Evolutionary conservation across 2,888 invertebrate species (phyloP).

Genomic region (Watsonalla cultraria): DNA sequence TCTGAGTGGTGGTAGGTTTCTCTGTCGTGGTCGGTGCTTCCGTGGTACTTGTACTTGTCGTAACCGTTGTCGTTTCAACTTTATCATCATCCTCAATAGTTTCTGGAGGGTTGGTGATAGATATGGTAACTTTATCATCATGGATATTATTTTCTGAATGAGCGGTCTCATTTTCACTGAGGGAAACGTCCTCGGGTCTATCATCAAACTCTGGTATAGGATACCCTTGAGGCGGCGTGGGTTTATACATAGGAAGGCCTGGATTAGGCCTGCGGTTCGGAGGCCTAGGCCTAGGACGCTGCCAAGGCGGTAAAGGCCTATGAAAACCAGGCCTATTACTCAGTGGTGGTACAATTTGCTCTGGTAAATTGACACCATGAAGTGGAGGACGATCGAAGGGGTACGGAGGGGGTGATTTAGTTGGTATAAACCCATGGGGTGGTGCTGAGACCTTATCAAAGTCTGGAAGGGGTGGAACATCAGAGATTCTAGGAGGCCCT

Average conservation of each 20-base stretch:
- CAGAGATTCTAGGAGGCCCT: slow-evolving; percentile 91
- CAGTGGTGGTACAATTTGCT: slow-evolving; percentile 84
- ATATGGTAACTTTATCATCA: slow-evolving; percentile 40
- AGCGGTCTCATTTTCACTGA: slow-evolving; percentile 58
- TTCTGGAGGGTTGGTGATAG: slow-evolving; percentile 30
- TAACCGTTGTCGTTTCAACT: slow-evolving; percentile 36
- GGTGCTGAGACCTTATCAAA: slow-evolving; percentile 77
- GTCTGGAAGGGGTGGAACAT: slow-evolving; percentile 84
- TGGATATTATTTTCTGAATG: slow-evolving; percentile 59
- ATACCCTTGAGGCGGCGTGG: slow-evolving; percentile 72
- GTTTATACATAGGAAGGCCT: slow-evolving; percentile 80
- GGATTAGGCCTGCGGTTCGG: slow-evolving; percentile 75
- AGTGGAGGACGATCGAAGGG: slow-evolving; percentile 86
- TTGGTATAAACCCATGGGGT: slow-evolving; percentile 60
- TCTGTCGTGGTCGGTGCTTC: slow-evolving; percentile 27
- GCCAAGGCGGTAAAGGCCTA: slow-evolving; percentile 83
- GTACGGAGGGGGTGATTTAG: slow-evolving; percentile 82
- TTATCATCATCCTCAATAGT: slow-evolving; percentile 44
- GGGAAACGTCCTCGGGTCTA: slow-evolving; percentile 38
- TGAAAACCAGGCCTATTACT: slow-evolving; percentile 79
- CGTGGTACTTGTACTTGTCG: slow-evolving; percentile 31
- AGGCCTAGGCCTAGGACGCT: slow-evolving; percentile 79
- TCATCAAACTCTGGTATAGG: slow-evolving; percentile 52
- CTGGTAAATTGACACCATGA: slow-evolving; percentile 84
- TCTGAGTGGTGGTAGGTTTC: slow-evolving; percentile 25